phyloP scores from a whole-genome alignment of 2,113 vertebrate species.

The Thalassarche chlororhynchos region DNA sequence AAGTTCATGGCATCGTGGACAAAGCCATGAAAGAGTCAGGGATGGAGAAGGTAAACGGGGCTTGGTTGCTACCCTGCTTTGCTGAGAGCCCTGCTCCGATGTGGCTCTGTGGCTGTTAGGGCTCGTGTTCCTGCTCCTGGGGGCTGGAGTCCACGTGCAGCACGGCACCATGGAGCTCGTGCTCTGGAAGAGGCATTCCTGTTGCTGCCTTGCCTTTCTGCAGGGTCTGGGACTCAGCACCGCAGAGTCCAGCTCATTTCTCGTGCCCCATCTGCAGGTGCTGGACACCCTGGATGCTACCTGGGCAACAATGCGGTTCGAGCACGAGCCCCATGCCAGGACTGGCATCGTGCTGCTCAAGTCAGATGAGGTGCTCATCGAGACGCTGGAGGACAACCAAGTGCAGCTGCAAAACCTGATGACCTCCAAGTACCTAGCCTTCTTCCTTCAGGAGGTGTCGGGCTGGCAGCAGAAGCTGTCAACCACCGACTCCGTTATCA shows the following conservation, averaged over 20 bases:
- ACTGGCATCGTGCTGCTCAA: conserved; percentile 71
- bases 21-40: conserved; percentile 76
- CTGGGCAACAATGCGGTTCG: conserved; percentile 69
- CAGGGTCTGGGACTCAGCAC: background rate
- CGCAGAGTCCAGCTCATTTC: background rate
- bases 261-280: background rate
- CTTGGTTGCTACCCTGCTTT: background rate
- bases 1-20: conserved; percentile 77
- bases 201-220: background rate
- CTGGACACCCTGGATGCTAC: conserved; percentile 69
- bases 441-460: conserved; percentile 75
- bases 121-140: background rate
- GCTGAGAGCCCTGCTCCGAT: background rate
- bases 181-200: background rate
- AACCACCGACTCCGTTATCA: conserved; percentile 64
- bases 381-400: conserved; percentile 80
- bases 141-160: background rate
- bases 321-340: conserved; percentile 65
- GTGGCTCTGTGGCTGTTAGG: background rate
- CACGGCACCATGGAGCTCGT: fast-evolving
- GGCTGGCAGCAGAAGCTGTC: conserved; percentile 79
- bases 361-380: conserved; percentile 68
- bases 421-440: conserved; percentile 76
- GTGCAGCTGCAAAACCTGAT: conserved; percentile 80
- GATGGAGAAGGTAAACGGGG: conserved; percentile 75